Evolutionary conservation across 2,797 vertebrate species (phyloP).

Genomic region (Dicrostonyx torquatus): DNA sequence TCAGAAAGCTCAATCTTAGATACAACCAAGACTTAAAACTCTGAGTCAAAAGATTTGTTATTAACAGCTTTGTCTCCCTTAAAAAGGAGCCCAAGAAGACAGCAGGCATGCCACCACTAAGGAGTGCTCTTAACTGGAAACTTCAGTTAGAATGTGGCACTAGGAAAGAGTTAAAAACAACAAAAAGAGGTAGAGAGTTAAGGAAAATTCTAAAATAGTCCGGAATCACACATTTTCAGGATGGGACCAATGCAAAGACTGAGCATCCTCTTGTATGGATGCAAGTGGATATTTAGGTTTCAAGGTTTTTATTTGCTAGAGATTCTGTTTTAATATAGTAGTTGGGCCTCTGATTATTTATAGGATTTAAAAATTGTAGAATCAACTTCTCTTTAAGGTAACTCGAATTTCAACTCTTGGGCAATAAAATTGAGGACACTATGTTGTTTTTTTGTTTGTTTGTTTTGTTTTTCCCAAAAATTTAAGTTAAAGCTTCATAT

Average conservation of each 20-base stretch:
- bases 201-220: neutral
- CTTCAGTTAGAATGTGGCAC: neutral
- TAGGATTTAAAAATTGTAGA: conserved; percentile 99
- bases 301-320: conserved; percentile 99
- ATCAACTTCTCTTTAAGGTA: conserved; percentile 99
- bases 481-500: conserved; percentile 90
- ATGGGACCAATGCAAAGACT: conserved; percentile 99
- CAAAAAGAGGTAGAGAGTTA: neutral
- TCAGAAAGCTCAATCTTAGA: neutral
- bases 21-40: conserved; percentile 50
- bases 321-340: conserved; percentile 98
- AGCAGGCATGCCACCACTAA: neutral
- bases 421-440: conserved; percentile 99
- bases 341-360: conserved; percentile 99
- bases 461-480: conserved; percentile 88
- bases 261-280: conserved; percentile 97
- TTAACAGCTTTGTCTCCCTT: neutral
- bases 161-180: neutral
- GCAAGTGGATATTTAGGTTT: conserved; percentile 99
- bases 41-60: conserved; percentile 2
- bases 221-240: conserved; percentile 91
- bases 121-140: neutral
- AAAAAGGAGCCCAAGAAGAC: neutral
- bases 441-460: conserved; percentile 93
- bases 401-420: conserved; percentile 99